Percentiles rank a stretch among this genome's conserved stretches.
Conservation (phyloP, 2,113 vertebrate species). For the Lycaon pictus region DNA sequence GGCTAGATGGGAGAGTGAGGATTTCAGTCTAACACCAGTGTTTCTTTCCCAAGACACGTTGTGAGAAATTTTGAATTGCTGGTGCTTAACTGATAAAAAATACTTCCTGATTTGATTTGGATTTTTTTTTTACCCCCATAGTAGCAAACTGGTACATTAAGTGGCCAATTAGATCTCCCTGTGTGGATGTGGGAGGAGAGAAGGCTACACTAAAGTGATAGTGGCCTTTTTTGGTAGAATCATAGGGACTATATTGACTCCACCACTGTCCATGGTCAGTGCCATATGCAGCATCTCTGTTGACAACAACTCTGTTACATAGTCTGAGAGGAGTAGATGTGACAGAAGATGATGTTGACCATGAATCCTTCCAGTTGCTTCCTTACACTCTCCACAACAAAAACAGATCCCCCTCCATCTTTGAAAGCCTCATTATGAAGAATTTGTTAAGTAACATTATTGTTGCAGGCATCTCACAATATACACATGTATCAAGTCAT, state of each 20-base stretch:
- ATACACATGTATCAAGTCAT: neutral
- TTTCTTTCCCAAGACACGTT: neutral
- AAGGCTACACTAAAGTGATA: neutral
- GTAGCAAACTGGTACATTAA: neutral
- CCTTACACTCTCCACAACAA: neutral
- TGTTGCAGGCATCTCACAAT: neutral
- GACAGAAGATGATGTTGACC: neutral
- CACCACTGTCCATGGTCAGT: neutral
- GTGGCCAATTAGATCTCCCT: neutral
- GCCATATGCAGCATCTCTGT: neutral
- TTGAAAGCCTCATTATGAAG: neutral
- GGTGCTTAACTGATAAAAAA: neutral
- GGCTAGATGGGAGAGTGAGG: neutral
- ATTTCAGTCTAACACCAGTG: neutral
- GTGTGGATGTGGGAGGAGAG: neutral
- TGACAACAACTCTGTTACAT: neutral
- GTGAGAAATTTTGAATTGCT: conserved; percentile 2
- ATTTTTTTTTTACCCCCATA: conserved; percentile 32
- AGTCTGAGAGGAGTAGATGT: neutral
- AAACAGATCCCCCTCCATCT: neutral
- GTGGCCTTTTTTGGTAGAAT: neutral
- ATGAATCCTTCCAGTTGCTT: neutral
- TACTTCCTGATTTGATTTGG: neutral
- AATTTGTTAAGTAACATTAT: neutral
- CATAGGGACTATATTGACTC: neutral